Conservation (phyloP, 2,113 vertebrate genomes). For the Romanogobio albipinnatus region DNA sequence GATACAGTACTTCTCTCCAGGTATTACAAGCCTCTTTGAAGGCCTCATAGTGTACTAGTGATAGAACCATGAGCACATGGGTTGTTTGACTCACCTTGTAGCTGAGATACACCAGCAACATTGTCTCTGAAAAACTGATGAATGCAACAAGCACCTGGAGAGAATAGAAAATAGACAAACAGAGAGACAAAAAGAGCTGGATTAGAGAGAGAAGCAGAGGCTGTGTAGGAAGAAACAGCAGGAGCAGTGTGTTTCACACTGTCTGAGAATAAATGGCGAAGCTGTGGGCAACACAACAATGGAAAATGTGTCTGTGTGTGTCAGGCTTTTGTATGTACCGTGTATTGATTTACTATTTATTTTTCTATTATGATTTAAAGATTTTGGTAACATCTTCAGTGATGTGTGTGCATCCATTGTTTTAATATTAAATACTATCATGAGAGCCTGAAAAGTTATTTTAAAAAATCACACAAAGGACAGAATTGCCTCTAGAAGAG, state of each 20-base stretch:
- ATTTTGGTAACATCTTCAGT: background rate
- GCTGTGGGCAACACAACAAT: slow-evolving; percentile 22
- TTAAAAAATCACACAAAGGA: background rate
- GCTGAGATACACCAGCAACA: slow-evolving; percentile 83
- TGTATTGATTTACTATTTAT: background rate
- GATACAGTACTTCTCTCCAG: background rate
- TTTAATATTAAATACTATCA: background rate
- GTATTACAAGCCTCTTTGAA: background rate
- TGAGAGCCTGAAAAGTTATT: background rate
- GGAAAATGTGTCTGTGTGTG: slow-evolving; percentile 37
- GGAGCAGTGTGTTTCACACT: background rate
- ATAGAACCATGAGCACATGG: background rate
- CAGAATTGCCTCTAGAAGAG: background rate
- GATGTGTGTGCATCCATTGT: background rate
- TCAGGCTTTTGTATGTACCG: background rate
- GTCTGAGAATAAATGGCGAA: slow-evolving; percentile 19
- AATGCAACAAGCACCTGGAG: slow-evolving; percentile 82
- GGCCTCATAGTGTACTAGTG: background rate
- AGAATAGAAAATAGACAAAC: slow-evolving; percentile 31
- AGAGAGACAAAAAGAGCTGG: slow-evolving; percentile 44
- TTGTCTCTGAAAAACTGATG: slow-evolving; percentile 85
- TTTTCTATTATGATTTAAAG: background rate
- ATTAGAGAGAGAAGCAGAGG: slow-evolving; percentile 34
- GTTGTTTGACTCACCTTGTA: slow-evolving; percentile 78
- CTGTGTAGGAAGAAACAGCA: slow-evolving; percentile 38